Base-by-base conservation (phyloP, 2,888 invertebrate genomes). In the Eilema griseolum region DNA sequence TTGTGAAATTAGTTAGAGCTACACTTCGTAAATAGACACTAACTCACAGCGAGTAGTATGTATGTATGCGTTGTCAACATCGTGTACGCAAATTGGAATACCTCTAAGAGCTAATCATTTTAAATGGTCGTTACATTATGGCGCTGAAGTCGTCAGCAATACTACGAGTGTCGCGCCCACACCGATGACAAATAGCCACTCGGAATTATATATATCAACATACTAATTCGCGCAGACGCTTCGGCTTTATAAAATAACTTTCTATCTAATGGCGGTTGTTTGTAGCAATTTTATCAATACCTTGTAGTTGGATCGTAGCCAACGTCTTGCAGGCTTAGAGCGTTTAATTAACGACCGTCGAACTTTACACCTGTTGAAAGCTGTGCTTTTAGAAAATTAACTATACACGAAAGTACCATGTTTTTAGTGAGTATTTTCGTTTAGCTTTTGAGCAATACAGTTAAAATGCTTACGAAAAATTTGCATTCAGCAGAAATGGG, bases 281-380 rank as follows among this genome's bases (percentile, higher is more conserved):
- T 87, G 91, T 91, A 90, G 90, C 88, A 91, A 90, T 93, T 93
- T 92, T 91, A 92, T 93, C 91, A 92, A 93, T 92, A 91, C 88
- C 85, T 82, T 83, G 85, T 80, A 80, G 88, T 88, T 94, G 94
- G 94, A 90, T 80, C 82, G 85, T 82, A 74, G 90, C 94, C 94
- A 94, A 90, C 87, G 87, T 88, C 90, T 89, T 86, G 88, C 88
- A 86, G 91, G 90, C 92, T 93, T 91, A 92, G 92, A 93, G 91
- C 92, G 92, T 94, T 93, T 94, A 94, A 95, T 95, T 94, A 94
- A 94, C 93, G 93, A 93, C 85, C 93, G 91, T 90, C 91, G 92
- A 94, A 94, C 94, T 94, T 94, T 91, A 90, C 92, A 94, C 95
- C 94, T 95, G 94, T 95, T 95, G 95, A 95, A 92, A 94, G 90